Evolutionary conservation across 2,113 vertebrate species (phyloP), one percentile per base, ranked within the genome.

Genomic region (Falcunculus frontatus): DNA sequence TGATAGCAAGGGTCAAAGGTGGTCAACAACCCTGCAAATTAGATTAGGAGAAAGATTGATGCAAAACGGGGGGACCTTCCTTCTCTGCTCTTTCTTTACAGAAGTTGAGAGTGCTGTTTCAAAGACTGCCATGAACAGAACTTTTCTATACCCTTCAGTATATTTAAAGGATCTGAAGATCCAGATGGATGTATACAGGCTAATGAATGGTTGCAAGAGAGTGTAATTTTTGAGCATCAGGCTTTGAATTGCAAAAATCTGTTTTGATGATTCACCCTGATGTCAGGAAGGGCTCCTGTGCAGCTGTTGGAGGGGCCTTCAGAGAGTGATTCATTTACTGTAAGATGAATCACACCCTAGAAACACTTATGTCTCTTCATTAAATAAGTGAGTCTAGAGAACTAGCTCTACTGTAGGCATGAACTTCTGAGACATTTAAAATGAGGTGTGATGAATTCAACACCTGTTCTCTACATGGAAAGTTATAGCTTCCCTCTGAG

Each of bases 271-370:
- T 78, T 96, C 82, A 90, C 74, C 21, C 59, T 70, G 42, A 7
- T 77, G 72, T 90, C 83, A 93, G 62, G 49, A 50, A 26, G 59
- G 49, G 68, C 79, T 93, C 35, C 80, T 33, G 35, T 72, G 69
- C 81, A 84, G 89, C 84, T 52, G 9, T 50, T 67, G 56, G 52
- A 63, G 42, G 35, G 39, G 50, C 68, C 65, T 87, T 80, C 49
- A 23, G 93, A 76, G 82, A 42, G 30, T 46, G 90, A 90, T 81
- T 92, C 25, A 84, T 84, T 86, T 86, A 81, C 56, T 77, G 33
- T 55, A 29, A 70, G 72, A 93, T 93, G 83, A 93, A 93, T 95
- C 90, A 87, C 56, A 70, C 35, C 55, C 73, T 49, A n/a, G 80
- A 87, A 95, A 75, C 68, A 26, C 50, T 87, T 50, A 14, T 3